Conservation (phyloP, 2,113 vertebrate species). For the Lepidothrix coronata region DNA sequence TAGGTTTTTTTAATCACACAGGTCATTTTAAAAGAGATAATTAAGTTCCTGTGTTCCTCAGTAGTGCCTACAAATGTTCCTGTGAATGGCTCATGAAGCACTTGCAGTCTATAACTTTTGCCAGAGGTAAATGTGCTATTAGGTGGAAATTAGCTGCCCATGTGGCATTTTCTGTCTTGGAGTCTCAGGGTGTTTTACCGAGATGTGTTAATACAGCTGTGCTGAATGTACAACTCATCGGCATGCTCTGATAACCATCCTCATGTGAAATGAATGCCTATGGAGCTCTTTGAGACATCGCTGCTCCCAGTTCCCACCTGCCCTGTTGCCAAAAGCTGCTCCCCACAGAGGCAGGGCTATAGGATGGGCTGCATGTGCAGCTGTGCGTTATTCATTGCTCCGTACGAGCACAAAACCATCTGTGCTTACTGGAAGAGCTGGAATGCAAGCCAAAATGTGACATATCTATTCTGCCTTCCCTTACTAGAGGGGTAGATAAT, state of each 20-base stretch:
- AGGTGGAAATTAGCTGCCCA: slow-evolving; percentile 10
- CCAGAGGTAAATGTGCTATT: not conserved
- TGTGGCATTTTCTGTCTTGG: not conserved
- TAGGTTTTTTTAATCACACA: slow-evolving; percentile 24
- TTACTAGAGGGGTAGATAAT: not conserved
- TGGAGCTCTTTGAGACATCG: not conserved
- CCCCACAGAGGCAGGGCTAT: not conserved
- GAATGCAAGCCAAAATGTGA: not conserved
- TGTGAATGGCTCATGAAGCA: slow-evolving; percentile 10
- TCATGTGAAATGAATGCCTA: not conserved
- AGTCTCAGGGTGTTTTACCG: not conserved
- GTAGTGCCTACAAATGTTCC: slow-evolving; percentile 7
- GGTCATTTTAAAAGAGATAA: slow-evolving; percentile 28
- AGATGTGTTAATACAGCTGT: not conserved
- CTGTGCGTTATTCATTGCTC: not conserved
- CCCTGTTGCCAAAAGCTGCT: not conserved
- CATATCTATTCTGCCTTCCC: not conserved
- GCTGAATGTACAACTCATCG: not conserved
- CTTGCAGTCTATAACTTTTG: not conserved
- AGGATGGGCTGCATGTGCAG: accelerated
- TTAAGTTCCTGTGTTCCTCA: slow-evolving; percentile 15
- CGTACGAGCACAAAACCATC: not conserved
- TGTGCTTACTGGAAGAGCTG: not conserved
- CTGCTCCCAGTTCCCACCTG: not conserved
- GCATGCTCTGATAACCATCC: slow-evolving; percentile 6